A percentile compares a stretch with the other conserved stretches of the same genome.
Evolutionary conservation across 1,140 invertebrate species (phyloP).

Genomic region (Paramacrobiotus metropolitanus): DNA sequence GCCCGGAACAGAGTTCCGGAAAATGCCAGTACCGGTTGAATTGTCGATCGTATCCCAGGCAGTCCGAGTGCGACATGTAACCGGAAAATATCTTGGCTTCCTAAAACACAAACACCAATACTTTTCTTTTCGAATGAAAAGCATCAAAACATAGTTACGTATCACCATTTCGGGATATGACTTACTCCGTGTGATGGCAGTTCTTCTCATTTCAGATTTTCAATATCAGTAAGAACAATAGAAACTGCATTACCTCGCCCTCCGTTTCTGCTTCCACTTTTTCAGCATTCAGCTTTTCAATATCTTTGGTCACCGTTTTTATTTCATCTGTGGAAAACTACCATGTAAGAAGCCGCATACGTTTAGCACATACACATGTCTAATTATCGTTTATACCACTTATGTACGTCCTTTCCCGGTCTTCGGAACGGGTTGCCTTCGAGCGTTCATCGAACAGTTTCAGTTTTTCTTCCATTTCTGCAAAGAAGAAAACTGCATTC

Average conservation of each 20-base stretch:
- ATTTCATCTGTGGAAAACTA: background rate
- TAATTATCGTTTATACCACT: too few relatives aligned
- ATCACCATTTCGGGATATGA: too few relatives aligned
- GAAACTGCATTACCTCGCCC: background rate
- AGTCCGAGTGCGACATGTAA: background rate
- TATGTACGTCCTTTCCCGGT: background rate
- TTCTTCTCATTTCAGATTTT: background rate
- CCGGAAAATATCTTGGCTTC: background rate
- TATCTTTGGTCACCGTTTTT: background rate
- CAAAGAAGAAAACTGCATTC: too few relatives aligned
- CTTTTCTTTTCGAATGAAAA: too few relatives aligned
- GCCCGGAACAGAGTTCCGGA: background rate
- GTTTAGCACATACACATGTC: too few relatives aligned
- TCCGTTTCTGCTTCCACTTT: background rate
- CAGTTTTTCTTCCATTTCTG: background rate
- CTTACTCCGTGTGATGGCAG: too few relatives aligned
- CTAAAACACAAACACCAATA: background rate
- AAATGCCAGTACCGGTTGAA: constrained; percentile 1
- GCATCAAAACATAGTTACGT: too few relatives aligned
- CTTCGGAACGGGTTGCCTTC: background rate
- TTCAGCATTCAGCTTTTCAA: background rate
- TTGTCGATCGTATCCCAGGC: background rate
- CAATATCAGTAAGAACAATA: background rate
- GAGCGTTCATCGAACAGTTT: background rate
- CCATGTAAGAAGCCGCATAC: too few relatives aligned